Evolutionary conservation across 2,113 vertebrate species (phyloP).

Genomic region (Fulica atra): DNA sequence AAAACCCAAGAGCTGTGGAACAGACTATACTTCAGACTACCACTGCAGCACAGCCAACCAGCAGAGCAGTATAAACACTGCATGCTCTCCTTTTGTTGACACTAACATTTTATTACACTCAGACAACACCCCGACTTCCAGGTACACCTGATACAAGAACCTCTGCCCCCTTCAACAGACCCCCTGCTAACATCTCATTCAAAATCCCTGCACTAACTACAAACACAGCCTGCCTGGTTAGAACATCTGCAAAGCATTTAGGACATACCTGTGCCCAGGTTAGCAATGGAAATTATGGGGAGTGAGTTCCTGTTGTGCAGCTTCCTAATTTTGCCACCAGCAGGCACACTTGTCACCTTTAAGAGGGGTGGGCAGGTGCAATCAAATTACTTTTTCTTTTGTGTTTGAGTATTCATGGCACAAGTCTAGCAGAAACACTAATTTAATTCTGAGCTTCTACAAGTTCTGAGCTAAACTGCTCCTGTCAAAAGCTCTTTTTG

Average conservation of each 20-base stretch:
- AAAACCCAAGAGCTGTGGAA: neutral
- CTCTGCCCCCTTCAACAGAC: neutral
- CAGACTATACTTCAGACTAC: neutral
- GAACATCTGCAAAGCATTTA: neutral
- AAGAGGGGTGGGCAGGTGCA: neutral
- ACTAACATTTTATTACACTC: neutral
- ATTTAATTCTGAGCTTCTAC: neutral
- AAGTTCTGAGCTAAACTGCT: conserved; percentile 6
- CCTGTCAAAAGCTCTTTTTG: neutral
- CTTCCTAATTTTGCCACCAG: neutral
- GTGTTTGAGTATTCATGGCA: neutral
- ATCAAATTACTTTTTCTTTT: neutral
- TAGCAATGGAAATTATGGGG: neutral
- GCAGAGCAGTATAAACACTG: neutral
- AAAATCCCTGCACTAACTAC: neutral
- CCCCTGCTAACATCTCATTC: neutral
- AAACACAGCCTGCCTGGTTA: neutral
- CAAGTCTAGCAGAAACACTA: neutral
- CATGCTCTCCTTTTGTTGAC: neutral
- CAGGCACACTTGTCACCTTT: neutral
- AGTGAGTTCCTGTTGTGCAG: neutral
- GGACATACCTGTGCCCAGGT: neutral
- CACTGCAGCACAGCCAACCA: neutral
- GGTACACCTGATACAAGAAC: neutral
- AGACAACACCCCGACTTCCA: neutral